These are phyloP conservation scores for Drosophila fuyamai DNA, from an alignment of 1,140 invertebrate species.

Conservation along the genomic window DNA sequence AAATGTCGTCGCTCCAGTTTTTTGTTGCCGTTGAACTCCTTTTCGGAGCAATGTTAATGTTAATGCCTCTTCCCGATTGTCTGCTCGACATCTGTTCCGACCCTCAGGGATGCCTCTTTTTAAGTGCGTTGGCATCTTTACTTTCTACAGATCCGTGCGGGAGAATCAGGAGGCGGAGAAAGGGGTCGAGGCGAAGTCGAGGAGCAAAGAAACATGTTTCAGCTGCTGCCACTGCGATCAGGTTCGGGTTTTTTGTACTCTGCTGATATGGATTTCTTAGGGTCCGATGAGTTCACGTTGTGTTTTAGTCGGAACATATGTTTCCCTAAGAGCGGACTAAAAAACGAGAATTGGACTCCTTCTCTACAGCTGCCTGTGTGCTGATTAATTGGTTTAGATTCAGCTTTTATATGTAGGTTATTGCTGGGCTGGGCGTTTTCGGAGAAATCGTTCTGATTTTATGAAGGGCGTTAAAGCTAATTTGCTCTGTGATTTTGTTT, in stretches of 20 bases:
- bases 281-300: slow-evolving; percentile 43
- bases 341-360: slow-evolving; percentile 12
- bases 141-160: slow-evolving; percentile 58
- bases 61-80: slow-evolving; percentile 55
- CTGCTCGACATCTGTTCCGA: slow-evolving; percentile 78
- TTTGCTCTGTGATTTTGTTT: background rate
- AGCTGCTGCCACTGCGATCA: slow-evolving; percentile 70
- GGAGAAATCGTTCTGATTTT: slow-evolving; percentile 4
- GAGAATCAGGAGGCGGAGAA: slow-evolving; percentile 12
- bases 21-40: slow-evolving; percentile 61
- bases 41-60: slow-evolving; percentile 54
- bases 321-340: slow-evolving; percentile 35
- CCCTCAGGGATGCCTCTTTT: slow-evolving; percentile 38
- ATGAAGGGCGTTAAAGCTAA: slow-evolving; percentile 1
- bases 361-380: slow-evolving; percentile 17
- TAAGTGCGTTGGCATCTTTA: slow-evolving; percentile 74
- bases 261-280: slow-evolving; percentile 49
- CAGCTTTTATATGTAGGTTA: slow-evolving; percentile 27
- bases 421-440: slow-evolving; percentile 1
- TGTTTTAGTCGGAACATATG: slow-evolving; percentile 71
- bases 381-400: slow-evolving; percentile 82
- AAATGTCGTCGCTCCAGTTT: slow-evolving; percentile 66
- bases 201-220: slow-evolving; percentile 70
- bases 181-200: slow-evolving; percentile 1
- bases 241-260: slow-evolving; percentile 51